Percentiles rank a stretch among this genome's conserved stretches.
phyloP scores from a whole-genome alignment of 1,140 invertebrate genomes.

The Drosophila rufa region DNA sequence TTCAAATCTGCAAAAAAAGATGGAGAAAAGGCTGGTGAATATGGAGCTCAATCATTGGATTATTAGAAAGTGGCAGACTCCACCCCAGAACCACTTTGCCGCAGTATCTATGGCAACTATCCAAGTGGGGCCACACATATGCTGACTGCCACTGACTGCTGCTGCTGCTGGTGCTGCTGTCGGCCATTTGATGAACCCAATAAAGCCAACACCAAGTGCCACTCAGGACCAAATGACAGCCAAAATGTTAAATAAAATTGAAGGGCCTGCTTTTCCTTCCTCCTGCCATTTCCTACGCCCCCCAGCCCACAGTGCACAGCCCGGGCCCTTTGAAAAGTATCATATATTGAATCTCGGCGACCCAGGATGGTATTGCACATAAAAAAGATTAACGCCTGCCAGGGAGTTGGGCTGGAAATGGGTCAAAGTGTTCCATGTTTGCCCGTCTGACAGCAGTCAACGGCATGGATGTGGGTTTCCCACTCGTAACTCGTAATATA shows the following conservation, averaged over 20 bases:
- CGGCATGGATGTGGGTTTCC: slow-evolving; percentile 40
- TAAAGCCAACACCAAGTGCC: slow-evolving; percentile 70
- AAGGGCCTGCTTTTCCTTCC: slow-evolving; percentile 40
- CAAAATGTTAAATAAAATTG: slow-evolving; percentile 78
- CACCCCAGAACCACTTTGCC: slow-evolving; percentile 17
- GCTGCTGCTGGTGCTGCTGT: slow-evolving; percentile 29
- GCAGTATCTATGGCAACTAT: slow-evolving; percentile 60
- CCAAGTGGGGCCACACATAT: slow-evolving; percentile 62
- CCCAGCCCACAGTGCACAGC: slow-evolving; percentile 1
- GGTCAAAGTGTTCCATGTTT: slow-evolving; percentile 61
- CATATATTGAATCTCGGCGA: slow-evolving; percentile 75
- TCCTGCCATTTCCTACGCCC: slow-evolving; percentile 10
- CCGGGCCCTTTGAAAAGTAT: slow-evolving; percentile 58
- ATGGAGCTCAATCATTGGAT: slow-evolving; percentile 23
- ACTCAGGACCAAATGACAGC: slow-evolving; percentile 69
- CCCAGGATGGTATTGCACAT: slow-evolving; percentile 54
- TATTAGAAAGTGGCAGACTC: slow-evolving; percentile 37
- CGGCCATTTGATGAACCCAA: slow-evolving; percentile 77
- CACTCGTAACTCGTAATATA: neutral
- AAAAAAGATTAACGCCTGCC: slow-evolving; percentile 68
- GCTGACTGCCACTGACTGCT: slow-evolving; percentile 42
- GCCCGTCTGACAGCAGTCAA: slow-evolving; percentile 55
- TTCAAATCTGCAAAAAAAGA: slow-evolving; percentile 43
- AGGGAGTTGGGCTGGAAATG: slow-evolving; percentile 49
- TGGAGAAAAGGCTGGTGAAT: slow-evolving; percentile 14